Evolutionary conservation across 2,113 vertebrate genomes (phyloP), one percentile per base, ranked within the genome.

Genomic region (Antigone vipio): DNA sequence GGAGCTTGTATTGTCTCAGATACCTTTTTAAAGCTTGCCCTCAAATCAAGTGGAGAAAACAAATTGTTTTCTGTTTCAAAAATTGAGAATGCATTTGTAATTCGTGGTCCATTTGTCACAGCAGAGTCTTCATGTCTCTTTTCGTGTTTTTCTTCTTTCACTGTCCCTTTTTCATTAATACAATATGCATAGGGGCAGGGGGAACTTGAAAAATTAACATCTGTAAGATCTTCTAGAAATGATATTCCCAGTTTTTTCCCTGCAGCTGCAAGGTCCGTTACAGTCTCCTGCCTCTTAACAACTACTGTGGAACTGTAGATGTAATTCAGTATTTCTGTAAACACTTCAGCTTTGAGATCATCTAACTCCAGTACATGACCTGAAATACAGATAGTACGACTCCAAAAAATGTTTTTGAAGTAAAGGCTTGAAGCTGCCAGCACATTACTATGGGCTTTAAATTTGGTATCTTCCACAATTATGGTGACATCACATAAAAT

Each of bases 81-180:
- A 97, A 99, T 99, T 52, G 99, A 99, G 96, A 99, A 99, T 12
- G 99, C 99, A 74, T 99, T 99, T 77, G 99, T 99, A 96, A 99
- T 99, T 95, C 99, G 98, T 50, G 99, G 99, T 81, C 99, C 99
- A 35, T 98, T 99, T 49, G 98, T 95, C 94, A 98, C 92, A 47
- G 99, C 98, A 2, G 98, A 97, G 29, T 99, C 99, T 93, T 99
- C 99, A 2, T 97, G 98, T 69, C 98, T 98, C 62, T 98, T 98
- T 12, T 98, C 98, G 72, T 97, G 97, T 78, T 95, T 98, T 89
- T 98, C 98, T 80, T 98, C 98, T 85, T 98, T 98, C 30, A 98
- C 98, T 32, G 96, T 75, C 47, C 97, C 98, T 84, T 98, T 98
- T 76, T 98, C 98, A 23, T 93, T 98, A 62, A 98, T 92, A 74